Conservation (phyloP, 2,113 vertebrate genomes). For the Procavia capensis region DNA sequence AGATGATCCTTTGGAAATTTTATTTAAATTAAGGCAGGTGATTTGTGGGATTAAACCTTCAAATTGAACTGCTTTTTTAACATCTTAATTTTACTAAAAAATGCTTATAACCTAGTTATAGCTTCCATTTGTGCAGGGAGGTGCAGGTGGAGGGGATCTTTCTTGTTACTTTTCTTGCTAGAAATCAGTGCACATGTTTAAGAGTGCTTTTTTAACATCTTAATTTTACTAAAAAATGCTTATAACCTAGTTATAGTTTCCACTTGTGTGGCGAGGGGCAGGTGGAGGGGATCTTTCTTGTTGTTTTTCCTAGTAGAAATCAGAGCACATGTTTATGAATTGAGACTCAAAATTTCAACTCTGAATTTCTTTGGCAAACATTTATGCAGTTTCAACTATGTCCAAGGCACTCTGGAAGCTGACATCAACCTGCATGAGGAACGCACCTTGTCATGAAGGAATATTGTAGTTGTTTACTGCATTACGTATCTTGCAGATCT, state of each 20-base stretch:
- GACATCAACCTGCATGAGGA: background rate
- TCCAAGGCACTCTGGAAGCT: background rate
- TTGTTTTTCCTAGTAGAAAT: background rate
- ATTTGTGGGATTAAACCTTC: constrained; percentile 54
- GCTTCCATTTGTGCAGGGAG: background rate
- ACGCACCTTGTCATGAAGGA: background rate
- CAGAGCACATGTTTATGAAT: background rate
- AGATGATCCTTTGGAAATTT: constrained; percentile 61
- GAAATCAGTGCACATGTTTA: too few species aligned
- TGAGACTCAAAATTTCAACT: background rate
- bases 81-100: constrained; percentile 13
- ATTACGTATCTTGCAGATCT: background rate
- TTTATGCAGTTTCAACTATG: background rate
- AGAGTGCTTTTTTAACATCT: constrained; percentile 17
- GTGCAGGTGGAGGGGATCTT: background rate
- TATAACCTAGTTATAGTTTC: background rate
- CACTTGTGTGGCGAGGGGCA: too few species aligned
- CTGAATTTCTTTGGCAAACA: background rate
- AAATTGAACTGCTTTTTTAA: constrained; percentile 51
- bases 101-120: background rate
- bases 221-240: constrained; percentile 20
- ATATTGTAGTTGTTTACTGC: background rate
- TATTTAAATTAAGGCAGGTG: constrained; percentile 65
- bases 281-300: too few species aligned
- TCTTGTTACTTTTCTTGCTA: background rate